Percentiles rank a stretch among this genome's conserved stretches.
phyloP scores from a whole-genome alignment of 64 coral and sea anemone species.

The Actinia tenebrosa region DNA sequence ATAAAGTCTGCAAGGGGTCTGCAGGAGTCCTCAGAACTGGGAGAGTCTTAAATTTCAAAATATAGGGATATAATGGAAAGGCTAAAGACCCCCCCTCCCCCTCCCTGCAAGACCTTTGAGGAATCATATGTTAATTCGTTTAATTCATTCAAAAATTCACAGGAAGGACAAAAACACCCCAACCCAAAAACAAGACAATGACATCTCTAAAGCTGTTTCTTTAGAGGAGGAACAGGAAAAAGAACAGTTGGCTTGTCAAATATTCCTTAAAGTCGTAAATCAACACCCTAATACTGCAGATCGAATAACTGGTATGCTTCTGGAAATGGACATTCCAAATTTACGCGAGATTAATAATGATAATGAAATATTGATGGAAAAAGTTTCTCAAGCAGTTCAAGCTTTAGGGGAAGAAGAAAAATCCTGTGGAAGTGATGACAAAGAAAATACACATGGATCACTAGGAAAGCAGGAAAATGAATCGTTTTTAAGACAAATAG shows the following conservation, averaged over 20 bases:
- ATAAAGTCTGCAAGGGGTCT: too few relatives aligned
- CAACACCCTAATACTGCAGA: constrained; percentile 40
- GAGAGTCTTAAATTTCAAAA: too few relatives aligned
- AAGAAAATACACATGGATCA: not conserved
- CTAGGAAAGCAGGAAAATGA: not conserved
- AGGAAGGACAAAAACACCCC: not conserved
- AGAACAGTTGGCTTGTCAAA: constrained; percentile 45
- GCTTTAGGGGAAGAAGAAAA: not conserved
- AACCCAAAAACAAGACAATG: not conserved
- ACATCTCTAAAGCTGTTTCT: not conserved
- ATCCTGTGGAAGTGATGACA: not conserved
- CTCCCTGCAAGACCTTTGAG: too few relatives aligned
- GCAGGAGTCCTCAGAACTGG: too few relatives aligned
- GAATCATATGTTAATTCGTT: not conserved
- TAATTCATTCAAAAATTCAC: not conserved
- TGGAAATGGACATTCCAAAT: constrained; percentile 44
- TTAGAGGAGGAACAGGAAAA: constrained; percentile 24
- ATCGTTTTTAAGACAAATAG: not conserved
- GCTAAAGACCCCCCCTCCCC: too few relatives aligned
- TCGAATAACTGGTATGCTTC: constrained; percentile 86
- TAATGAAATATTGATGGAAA: constrained; percentile 39
- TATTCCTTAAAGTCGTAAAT: constrained; percentile 48
- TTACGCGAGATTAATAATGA: constrained; percentile 32
- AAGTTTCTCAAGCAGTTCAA: constrained; percentile 44
- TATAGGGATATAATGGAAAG: too few relatives aligned